Conservation (phyloP, 2,113 vertebrate genomes). For the Ceyx margarethae region DNA sequence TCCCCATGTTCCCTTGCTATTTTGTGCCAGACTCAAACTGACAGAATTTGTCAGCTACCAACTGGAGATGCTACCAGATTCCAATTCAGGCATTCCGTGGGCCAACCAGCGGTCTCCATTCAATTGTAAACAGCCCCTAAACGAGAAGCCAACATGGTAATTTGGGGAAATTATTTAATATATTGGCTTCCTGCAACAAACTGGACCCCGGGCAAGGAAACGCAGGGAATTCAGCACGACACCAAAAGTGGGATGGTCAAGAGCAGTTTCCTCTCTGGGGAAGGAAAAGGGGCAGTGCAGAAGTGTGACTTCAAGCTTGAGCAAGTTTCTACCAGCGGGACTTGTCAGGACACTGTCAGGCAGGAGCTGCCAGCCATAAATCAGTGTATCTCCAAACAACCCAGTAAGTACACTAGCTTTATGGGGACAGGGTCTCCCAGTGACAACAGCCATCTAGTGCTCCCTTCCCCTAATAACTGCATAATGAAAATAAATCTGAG, state of each 20-base stretch:
- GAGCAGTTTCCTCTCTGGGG: constrained; percentile 45
- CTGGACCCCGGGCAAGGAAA: constrained; percentile 37
- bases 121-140: constrained; percentile 6
- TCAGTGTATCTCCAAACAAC: constrained; percentile 24
- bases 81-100: constrained; percentile 52
- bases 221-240: constrained; percentile 29
- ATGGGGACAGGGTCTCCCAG: neutral
- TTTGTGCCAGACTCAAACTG: constrained; percentile 53
- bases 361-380: constrained; percentile 56
- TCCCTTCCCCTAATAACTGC: constrained; percentile 23
- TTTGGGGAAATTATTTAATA: constrained; percentile 45
- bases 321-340: constrained; percentile 60
- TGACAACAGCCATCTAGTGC: constrained; percentile 21
- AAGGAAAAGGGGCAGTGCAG: constrained; percentile 30
- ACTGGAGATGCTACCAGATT: constrained; percentile 56
- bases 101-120: constrained; percentile 48
- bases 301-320: constrained; percentile 68
- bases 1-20: neutral
- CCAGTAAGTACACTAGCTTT: neutral
- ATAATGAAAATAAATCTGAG: constrained; percentile 25
- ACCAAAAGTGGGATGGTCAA: neutral
- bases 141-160: neutral
- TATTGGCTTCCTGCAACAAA: constrained; percentile 15
- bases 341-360: constrained; percentile 63
- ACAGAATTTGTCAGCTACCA: constrained; percentile 61